These are phyloP conservation scores for Myripristis jacobus DNA, from an alignment of 2,797 vertebrate genomes.

Conservation along the genomic window DNA sequence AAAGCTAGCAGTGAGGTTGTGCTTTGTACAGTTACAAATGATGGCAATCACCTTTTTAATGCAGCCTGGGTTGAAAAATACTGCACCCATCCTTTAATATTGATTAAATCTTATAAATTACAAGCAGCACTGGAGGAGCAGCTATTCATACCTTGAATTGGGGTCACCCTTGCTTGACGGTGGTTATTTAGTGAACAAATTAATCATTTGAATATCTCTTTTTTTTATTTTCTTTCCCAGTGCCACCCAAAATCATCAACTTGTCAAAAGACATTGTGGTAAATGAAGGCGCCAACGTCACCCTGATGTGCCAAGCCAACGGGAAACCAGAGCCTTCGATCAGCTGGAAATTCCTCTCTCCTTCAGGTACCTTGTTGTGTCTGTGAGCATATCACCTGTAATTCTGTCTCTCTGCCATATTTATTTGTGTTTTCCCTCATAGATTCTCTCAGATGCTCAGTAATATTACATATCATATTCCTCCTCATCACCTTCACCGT, in stretches of 20 bases:
- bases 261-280: conserved; percentile 81
- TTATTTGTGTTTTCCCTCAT: neutral
- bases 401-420: neutral
- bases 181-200: neutral
- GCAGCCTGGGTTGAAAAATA: neutral
- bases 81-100: neutral
- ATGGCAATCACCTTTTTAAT: too few relatives aligned
- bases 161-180: neutral
- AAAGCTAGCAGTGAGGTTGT: too few relatives aligned
- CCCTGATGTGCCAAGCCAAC: conserved; percentile 83
- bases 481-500: neutral
- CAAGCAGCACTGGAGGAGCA: neutral
- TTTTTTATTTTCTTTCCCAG: conserved; percentile 62
- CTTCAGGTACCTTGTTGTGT: conserved; percentile 74
- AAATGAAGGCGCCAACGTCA: conserved; percentile 85
- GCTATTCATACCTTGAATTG: neutral
- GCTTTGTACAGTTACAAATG: neutral
- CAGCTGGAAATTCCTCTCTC: conserved; percentile 82
- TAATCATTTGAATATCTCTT: neutral
- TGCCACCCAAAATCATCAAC: conserved; percentile 85
- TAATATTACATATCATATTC: neutral
- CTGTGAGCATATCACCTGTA: neutral
- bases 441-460: neutral
- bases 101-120: neutral
- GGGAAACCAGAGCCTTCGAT: conserved; percentile 85